Percentiles rank a stretch among this genome's conserved stretches.
phyloP scores from a whole-genome alignment of 2,888 invertebrate species.

The Ornithoptera priamus region DNA sequence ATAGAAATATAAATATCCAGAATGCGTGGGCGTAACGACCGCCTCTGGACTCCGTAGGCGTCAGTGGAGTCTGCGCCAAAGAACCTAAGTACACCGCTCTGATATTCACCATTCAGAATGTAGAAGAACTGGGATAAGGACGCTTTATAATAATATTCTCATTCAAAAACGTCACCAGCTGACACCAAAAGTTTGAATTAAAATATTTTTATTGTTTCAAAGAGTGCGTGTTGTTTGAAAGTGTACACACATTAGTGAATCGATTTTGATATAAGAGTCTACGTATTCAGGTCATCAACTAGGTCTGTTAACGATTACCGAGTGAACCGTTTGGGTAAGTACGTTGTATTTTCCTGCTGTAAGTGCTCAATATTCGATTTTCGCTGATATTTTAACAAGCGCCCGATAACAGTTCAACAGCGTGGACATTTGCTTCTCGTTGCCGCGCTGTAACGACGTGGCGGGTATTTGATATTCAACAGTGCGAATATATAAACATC shows the following conservation, averaged over 20 bases:
- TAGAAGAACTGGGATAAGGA: constrained; percentile 4
- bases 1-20: not conserved
- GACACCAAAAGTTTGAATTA: not conserved
- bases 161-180: not conserved
- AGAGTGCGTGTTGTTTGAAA: not conserved
- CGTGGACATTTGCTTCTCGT: constrained; percentile 4
- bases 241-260: not conserved
- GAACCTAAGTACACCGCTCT: constrained; percentile 26
- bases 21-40: constrained; percentile 39
- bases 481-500: constrained; percentile 4
- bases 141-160: not conserved
- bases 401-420: constrained; percentile 1
- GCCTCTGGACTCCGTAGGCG: constrained; percentile 45
- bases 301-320: constrained; percentile 6
- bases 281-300: constrained; percentile 10
- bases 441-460: not conserved
- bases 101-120: constrained; percentile 9
- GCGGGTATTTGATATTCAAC: constrained; percentile 14
- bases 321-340: constrained; percentile 19
- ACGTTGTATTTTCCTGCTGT: constrained; percentile 13
- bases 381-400: constrained; percentile 9
- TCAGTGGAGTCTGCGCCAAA: constrained; percentile 32
- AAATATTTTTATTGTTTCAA: not conserved
- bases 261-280: constrained; percentile 8
- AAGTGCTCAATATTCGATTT: constrained; percentile 10